Evolutionary conservation across 2,888 invertebrate species (phyloP), one percentile per base, ranked within the genome.

Genomic region (Lymantria monacha): DNA sequence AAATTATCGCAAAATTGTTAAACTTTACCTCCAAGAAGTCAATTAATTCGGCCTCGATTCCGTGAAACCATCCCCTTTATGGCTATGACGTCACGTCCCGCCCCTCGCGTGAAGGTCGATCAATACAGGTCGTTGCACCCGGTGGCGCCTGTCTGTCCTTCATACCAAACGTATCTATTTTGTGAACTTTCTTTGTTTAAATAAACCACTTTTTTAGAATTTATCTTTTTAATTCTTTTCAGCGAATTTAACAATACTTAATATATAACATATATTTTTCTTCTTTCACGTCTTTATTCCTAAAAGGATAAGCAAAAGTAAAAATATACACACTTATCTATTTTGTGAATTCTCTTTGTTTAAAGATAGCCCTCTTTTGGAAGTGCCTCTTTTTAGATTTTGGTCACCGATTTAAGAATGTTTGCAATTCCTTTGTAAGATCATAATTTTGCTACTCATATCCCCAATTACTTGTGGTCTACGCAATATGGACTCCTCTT

Each of bases 101-200:
- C 0, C n/a, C 8, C 30, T 11, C 38, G 38, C 38, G 13, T 36
- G 51, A 62, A 59, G 59, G 55, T 55, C 46, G 65, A 45, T 60
- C 61, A 54, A 59, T 49, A 11, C 46, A 44, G 52, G 52, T 63
- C 51, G 41, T 40, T 44, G 38, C 22, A 22, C 44, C 13, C 9
- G 11, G 10, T 47, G 51, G 42, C 46, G 46, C 46, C 45, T 7
- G 22, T 33, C 33, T 10, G 10, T 10, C 9, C 10, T 33, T 33
- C 33, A 9, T 10, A 5, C 2, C 10, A 33, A 33, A 33, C 9
- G 33, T 10, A 33, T 33, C 22, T 5, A n/a, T n/a, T n/a, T n/a
- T n/a, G n/a, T n/a, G 22, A 22, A 22, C 22, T 22, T 10, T 33
- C 10, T 33, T 33, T 33, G 33, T 30, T 7, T 7, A 30, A 51